Conservation (phyloP, 2,113 vertebrate species). For the Sylvia atricapilla region DNA sequence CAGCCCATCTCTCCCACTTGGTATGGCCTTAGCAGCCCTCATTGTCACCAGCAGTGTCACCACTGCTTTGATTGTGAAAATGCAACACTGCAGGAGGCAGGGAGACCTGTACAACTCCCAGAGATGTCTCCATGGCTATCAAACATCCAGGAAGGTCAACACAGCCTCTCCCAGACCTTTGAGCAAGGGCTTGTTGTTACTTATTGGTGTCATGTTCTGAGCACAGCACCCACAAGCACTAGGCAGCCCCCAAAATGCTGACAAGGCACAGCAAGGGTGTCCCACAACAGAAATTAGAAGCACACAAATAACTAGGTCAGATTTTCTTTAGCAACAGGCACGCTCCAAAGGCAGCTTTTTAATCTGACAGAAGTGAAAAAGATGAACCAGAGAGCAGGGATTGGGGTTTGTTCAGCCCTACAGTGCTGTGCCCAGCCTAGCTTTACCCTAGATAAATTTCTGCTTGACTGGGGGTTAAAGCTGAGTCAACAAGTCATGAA, state of each 20-base stretch:
- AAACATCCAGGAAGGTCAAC: not conserved
- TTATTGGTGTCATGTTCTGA: accelerated
- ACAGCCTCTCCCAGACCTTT: not conserved
- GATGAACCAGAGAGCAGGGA: not conserved
- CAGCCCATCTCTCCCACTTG: not conserved
- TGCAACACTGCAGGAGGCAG: not conserved
- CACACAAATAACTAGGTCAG: not conserved
- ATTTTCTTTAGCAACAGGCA: not conserved
- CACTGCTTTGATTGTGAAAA: not conserved
- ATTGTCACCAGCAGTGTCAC: not conserved
- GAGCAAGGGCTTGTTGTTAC: not conserved
- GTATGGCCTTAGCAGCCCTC: not conserved
- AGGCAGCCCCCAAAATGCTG: not conserved
- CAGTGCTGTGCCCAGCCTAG: not conserved
- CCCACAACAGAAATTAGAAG: not conserved
- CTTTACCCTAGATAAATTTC: not conserved
- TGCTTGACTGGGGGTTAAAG: not conserved
- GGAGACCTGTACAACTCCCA: not conserved
- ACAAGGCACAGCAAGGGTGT: not conserved
- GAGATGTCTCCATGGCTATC: not conserved
- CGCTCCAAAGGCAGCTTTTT: not conserved
- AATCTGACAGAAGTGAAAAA: not conserved
- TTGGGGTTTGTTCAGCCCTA: not conserved
- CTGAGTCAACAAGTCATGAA: not conserved
- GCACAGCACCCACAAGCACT: not conserved